Evolutionary conservation across 2,888 invertebrate genomes (phyloP).

Genomic region (Drosophila robusta): DNA sequence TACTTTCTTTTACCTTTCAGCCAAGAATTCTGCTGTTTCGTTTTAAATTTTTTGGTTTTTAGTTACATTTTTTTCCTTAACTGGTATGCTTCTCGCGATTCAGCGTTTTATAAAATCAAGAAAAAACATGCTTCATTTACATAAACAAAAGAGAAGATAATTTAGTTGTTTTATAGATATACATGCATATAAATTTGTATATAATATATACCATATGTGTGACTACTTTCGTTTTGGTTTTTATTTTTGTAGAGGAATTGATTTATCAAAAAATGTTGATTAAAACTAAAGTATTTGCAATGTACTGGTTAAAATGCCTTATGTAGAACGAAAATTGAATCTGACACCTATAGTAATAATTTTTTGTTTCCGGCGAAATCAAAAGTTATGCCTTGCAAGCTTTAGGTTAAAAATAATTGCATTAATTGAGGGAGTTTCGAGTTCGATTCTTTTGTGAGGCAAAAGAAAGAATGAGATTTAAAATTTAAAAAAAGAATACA

Average conservation of each 20-base stretch:
- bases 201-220: neutral
- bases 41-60: slow-evolving; percentile 14
- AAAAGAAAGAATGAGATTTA: slow-evolving; percentile 4
- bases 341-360: slow-evolving; percentile 28
- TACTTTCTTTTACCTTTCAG: slow-evolving; percentile 9
- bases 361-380: slow-evolving; percentile 2
- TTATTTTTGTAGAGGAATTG: slow-evolving; percentile 18
- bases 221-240: slow-evolving; percentile 5
- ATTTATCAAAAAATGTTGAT: slow-evolving; percentile 17
- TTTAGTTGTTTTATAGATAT: slow-evolving; percentile 10
- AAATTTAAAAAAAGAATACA: slow-evolving; percentile 9
- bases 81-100: slow-evolving; percentile 41
- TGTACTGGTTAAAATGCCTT: slow-evolving; percentile 21
- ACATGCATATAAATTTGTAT: slow-evolving; percentile 4
- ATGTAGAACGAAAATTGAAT: slow-evolving; percentile 25
- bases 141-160: slow-evolving; percentile 5
- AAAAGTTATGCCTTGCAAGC: slow-evolving; percentile 12
- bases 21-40: slow-evolving; percentile 23
- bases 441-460: slow-evolving; percentile 16
- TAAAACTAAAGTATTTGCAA: slow-evolving; percentile 21
- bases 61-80: slow-evolving; percentile 36
- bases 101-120: slow-evolving; percentile 32
- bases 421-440: slow-evolving; percentile 65
- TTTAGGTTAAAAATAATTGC: slow-evolving; percentile 60
- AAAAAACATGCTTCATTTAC: slow-evolving; percentile 9